Conservation (phyloP, 2,113 vertebrate genomes). For the Lichenostomus cassidix region DNA sequence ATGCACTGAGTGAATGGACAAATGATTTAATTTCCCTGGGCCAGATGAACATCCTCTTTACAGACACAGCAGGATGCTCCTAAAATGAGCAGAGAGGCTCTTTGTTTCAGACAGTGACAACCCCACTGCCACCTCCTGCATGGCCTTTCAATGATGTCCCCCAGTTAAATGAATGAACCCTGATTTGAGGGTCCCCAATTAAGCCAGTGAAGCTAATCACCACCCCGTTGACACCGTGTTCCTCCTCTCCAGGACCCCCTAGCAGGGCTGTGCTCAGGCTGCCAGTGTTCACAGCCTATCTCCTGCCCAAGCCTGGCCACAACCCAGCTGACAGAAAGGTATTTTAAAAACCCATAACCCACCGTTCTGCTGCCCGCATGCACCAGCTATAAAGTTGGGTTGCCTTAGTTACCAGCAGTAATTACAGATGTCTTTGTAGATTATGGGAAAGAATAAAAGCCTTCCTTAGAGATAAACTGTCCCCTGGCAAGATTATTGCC, state of each 20-base stretch:
- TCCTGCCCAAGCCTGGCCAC: not conserved
- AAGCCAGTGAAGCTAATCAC: not conserved
- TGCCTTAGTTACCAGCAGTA: constrained; percentile 63
- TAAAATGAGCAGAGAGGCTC: not conserved
- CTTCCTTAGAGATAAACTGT: constrained; percentile 27
- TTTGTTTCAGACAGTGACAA: not conserved
- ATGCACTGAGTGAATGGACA: not conserved
- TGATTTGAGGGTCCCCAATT: not conserved
- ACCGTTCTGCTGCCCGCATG: not conserved
- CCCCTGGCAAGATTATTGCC: not conserved
- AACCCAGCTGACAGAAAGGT: not conserved
- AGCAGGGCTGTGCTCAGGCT: not conserved
- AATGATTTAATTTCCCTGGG: constrained; percentile 43
- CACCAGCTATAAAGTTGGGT: constrained; percentile 16
- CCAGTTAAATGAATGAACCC: not conserved
- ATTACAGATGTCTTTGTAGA: constrained; percentile 61
- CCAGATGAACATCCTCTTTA: constrained; percentile 18
- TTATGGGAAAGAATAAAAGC: constrained; percentile 34
- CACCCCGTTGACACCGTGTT: rapidly evolving
- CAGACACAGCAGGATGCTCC: constrained; percentile 7
- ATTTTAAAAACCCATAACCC: not conserved
- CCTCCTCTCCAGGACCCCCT: not conserved
- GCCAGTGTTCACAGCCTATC: not conserved
- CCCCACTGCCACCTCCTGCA: not conserved
- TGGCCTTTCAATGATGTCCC: not conserved